Percentiles rank a stretch among this genome's conserved stretches.
These are phyloP conservation scores for Zaprionus lineosus DNA, from an alignment of 2,888 invertebrate species.

Conservation along the genomic window DNA sequence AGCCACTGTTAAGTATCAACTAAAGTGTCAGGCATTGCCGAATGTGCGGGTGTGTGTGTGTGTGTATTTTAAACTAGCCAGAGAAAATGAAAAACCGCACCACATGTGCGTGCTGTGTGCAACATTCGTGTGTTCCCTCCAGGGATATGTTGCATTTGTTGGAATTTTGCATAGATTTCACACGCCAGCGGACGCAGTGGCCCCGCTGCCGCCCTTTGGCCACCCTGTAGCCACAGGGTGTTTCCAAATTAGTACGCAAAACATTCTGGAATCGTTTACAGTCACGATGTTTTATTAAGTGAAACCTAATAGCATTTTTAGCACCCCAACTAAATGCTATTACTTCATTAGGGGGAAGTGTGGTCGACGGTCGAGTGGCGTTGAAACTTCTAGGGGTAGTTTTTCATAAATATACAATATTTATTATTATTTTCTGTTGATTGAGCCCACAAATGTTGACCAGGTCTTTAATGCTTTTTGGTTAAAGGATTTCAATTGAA, in stretches of 20 bases:
- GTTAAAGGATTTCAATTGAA: too few species aligned
- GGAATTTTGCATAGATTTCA: constrained; percentile 10
- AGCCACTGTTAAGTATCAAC: too few species aligned
- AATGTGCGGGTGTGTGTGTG: constrained; percentile 3
- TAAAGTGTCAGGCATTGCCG: background rate
- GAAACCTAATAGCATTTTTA: background rate
- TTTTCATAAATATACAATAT: too few species aligned
- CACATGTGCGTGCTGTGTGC: constrained; percentile 1
- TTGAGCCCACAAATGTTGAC: too few species aligned
- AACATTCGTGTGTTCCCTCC: background rate
- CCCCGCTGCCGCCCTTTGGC: too few species aligned
- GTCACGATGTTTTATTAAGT: constrained; percentile 1
- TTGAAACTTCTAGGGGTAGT: too few species aligned
- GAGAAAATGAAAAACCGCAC: constrained; percentile 15
- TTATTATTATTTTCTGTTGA: too few species aligned
- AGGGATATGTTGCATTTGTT: background rate
- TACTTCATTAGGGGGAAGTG: background rate
- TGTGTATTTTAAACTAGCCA: background rate
- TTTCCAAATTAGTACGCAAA: background rate
- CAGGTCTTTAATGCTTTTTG: too few species aligned
- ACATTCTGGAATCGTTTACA: background rate
- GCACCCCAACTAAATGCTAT: background rate
- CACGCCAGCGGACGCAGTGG: background rate
- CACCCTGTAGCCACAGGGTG: background rate
- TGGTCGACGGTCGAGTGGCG: too few species aligned